A percentile compares a stretch with the other conserved stretches of the same genome.
These are phyloP conservation scores for Caenorhabditis japonica DNA, from an alignment of 2,888 invertebrate species.

Conservation along the genomic window DNA sequence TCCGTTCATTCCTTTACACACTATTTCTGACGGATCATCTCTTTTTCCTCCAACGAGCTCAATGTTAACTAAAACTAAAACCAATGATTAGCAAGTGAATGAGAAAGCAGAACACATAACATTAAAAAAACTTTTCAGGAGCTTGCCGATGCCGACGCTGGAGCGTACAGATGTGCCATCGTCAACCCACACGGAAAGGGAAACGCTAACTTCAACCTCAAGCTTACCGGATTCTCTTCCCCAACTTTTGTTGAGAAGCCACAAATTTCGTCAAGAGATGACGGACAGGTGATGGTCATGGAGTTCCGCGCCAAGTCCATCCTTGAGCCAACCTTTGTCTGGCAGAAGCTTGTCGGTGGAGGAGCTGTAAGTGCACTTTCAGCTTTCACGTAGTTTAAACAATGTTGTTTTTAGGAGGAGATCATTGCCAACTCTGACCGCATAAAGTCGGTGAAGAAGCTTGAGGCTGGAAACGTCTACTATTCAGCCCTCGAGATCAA, in stretches of 20 bases:
- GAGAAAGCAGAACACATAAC: too few relatives aligned
- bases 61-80: constrained; percentile 26
- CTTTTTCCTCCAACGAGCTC: constrained; percentile 5
- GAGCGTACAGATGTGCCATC: constrained; percentile 77
- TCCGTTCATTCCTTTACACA: constrained; percentile 38
- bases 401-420: constrained; percentile 78
- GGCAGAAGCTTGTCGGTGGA: constrained; percentile 83
- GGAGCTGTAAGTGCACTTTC: constrained; percentile 36
- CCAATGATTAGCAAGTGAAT: constrained; percentile 35
- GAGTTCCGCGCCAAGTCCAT: constrained; percentile 92
- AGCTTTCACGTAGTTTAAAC: not conserved
- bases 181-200: constrained; percentile 78
- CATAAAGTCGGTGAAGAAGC: constrained; percentile 74
- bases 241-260: constrained; percentile 98
- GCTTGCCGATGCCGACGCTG: constrained; percentile 77
- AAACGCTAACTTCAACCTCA: constrained; percentile 78
- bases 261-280: constrained; percentile 97
- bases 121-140: constrained; percentile 68
- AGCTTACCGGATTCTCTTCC: constrained; percentile 77
- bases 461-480: constrained; percentile 71
- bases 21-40: constrained; percentile 20
- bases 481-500: constrained; percentile 77
- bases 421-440: constrained; percentile 78
- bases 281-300: constrained; percentile 95
- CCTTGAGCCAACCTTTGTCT: constrained; percentile 93